Conservation (phyloP, 1,140 invertebrate species). For the Zaprionus africanus region DNA sequence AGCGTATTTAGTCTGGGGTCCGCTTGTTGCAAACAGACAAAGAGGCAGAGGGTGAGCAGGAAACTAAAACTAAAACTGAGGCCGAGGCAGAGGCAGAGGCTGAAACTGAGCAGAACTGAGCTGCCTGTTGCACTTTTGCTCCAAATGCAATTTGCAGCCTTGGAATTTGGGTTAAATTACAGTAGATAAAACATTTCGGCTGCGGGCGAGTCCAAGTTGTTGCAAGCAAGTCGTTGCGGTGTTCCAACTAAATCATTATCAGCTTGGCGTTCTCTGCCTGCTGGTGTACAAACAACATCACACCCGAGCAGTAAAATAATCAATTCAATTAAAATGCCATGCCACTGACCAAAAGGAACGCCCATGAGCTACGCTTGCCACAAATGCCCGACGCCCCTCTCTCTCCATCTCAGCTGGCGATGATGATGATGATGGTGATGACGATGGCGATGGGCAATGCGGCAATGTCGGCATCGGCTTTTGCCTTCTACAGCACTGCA, state of each 20-base stretch:
- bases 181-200: slow-evolving; percentile 76
- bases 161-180: slow-evolving; percentile 82
- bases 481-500: slow-evolving; percentile 19
- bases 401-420: slow-evolving; percentile 31
- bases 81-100: too few relatives aligned
- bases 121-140: slow-evolving; percentile 74
- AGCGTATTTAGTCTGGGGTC: slow-evolving; percentile 55
- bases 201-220: slow-evolving; percentile 37
- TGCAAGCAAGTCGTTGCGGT: slow-evolving; percentile 14
- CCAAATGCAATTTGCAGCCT: slow-evolving; percentile 75
- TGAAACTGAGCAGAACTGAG: slow-evolving; percentile 1
- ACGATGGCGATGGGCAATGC: slow-evolving; percentile 32
- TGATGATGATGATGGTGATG: slow-evolving; percentile 4
- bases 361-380: slow-evolving; percentile 42
- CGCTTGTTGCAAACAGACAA: not conserved
- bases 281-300: slow-evolving; percentile 68
- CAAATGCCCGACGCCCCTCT: slow-evolving; percentile 12
- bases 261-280: slow-evolving; percentile 31
- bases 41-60: not conserved
- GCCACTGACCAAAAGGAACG: slow-evolving; percentile 67
- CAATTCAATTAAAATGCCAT: slow-evolving; percentile 83
- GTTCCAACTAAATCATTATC: slow-evolving; percentile 68
- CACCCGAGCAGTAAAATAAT: slow-evolving; percentile 77
- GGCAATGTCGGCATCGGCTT: slow-evolving; percentile 39
- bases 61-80: not conserved